Evolutionary conservation across 2,888 invertebrate species (phyloP), one percentile per base, ranked within the genome.

Genomic region (Reticulitermes lucifugus): DNA sequence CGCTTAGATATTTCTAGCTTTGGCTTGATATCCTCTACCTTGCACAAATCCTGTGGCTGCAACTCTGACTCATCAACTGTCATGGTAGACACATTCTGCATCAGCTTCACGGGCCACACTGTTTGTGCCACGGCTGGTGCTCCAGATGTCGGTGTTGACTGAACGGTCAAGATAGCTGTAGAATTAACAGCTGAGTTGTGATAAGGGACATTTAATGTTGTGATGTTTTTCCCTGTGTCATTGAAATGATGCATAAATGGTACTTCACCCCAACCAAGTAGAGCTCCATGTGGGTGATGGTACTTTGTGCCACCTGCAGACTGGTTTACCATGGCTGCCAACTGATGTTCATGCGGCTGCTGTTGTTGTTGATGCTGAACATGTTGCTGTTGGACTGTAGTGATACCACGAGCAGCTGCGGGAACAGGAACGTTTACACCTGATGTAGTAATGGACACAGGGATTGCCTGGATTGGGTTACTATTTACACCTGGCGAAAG

Each of bases 191-290:
- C 35, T 75, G 79, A 84, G 14, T 79, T 77, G 10, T 84, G 60
- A 81, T 80, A 86, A 59, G 85, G 85, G 29, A 86, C 84, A 81
- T 86, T 86, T 46, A 86, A 59, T 51, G 83, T 65, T 3, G 85
- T 55, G 2, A 83, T 71, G 41, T 83, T 83, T 51, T 83, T 85
- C 46, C 83, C 70, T 7, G 79, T 35, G 51, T 86, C 85, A 43
- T 71, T 73, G 51, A 86, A 86, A 59, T 80, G 85, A 77, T 86
- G 83, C 84, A 84, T 77, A 10, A 84, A 43, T 10, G 86, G 86
- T 59, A 86, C 82, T 51, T 86, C 86, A 55, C 86, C 85, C 86
- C 86, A 86, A 22, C 85, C 80, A n/a, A 86, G 77, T n/a, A 86
- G 21, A 22, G 85, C 83, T 21, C 83, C 83, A 46, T 70, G 82